Base-by-base conservation (phyloP, 2,888 invertebrate species). In the Scaptomyza tumidula region DNA sequence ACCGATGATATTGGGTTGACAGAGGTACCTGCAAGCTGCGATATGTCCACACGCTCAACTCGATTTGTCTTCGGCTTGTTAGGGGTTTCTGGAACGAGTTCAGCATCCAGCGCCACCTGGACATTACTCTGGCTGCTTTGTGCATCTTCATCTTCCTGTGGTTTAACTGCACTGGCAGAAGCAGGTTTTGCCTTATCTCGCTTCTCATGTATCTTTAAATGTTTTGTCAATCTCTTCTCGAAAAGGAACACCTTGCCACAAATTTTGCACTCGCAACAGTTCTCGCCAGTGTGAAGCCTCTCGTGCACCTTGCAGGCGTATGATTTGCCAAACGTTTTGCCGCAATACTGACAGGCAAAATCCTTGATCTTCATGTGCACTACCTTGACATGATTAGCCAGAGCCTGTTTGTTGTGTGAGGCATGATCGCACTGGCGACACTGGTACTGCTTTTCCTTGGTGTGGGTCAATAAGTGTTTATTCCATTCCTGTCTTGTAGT, bases 401-500 rank as follows among this genome's bases (percentile, higher is more conserved):
- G 63, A 16, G 90, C 90, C 45, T 90, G 90, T n/a, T 89, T 89
- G 52, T 90, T 90, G 45, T 90, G 90, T 0, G 90, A 90, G 3
- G 90, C 85, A 65, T 89, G 86, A 3, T 86, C 75, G 61, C 91
- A 91, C n/a, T 83, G 79, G 7, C 78, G 79, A 45, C 91, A 91
- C 48, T 90, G 82, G 54, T 85, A 91, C 39, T 86, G 88, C 45
- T 91, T 91, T 29, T 91, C 91, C 57, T 87, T 88, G 11, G 91
- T 91, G 64, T 91, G 91, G 0, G 90, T 91, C 27, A 90, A 74
- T 5, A 91, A 87, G 52, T 91, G 91, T 10, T 90, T 90, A 33
- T 91, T 91, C 81, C 91, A 80, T 53, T 91, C 91, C 61, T 90
- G 90, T 0, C 90, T 79, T 2, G 91, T 91, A 0, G 91, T 91